Conservation (phyloP, 2,797 vertebrate genomes). For the Anabacerthia variegaticeps region DNA sequence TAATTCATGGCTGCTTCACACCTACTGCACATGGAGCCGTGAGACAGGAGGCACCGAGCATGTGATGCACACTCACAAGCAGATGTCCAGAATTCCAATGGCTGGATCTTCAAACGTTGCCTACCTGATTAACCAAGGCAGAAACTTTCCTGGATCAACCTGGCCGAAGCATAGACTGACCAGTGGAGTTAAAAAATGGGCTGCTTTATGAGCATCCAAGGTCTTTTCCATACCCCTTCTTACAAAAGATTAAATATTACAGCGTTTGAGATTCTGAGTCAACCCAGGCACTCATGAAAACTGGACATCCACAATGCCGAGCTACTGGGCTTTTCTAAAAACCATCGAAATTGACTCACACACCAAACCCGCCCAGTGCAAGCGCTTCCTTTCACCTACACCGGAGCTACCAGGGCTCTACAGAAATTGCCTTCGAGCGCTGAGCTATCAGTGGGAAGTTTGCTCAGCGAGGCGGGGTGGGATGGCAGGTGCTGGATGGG, state of each 20-base stretch:
- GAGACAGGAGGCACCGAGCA: rapidly evolving
- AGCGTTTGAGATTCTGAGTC: background rate
- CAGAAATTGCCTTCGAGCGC: background rate
- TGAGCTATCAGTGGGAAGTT: rapidly evolving
- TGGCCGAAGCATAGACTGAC: background rate
- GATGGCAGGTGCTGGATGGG: rapidly evolving
- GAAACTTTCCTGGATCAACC: background rate
- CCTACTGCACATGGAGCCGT: background rate
- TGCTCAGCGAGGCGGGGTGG: rapidly evolving
- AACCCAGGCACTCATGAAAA: rapidly evolving
- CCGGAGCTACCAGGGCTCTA: background rate
- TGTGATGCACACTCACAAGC: background rate
- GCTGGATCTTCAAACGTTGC: background rate
- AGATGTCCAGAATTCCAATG: background rate
- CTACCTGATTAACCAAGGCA: background rate
- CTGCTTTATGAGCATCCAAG: background rate
- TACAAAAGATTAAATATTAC: background rate
- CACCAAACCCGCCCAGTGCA: background rate
- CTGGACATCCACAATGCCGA: background rate
- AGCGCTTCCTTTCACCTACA: background rate
- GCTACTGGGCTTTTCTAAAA: background rate
- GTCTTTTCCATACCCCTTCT: rapidly evolving
- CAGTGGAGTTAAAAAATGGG: rapidly evolving
- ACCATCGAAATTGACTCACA: background rate
- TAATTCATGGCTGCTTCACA: rapidly evolving